A percentile compares a stretch with the other conserved stretches of the same genome.
Conservation (phyloP, 2,113 vertebrate species). For the Daphoenositta chrysoptera region DNA sequence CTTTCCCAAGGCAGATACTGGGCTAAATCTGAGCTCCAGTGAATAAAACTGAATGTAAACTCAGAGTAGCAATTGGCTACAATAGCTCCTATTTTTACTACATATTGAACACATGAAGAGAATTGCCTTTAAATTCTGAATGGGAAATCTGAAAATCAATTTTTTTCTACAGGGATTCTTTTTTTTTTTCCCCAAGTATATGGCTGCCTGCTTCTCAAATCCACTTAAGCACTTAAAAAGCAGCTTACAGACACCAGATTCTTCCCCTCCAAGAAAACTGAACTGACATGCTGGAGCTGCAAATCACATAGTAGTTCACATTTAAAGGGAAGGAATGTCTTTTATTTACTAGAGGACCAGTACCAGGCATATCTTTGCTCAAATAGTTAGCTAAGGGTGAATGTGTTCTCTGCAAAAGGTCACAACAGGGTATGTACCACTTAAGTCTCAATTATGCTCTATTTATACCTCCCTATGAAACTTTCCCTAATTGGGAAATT, state of each 20-base stretch:
- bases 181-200: background rate
- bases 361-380: conserved; percentile 7
- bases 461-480: conserved; percentile 16
- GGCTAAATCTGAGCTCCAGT: background rate
- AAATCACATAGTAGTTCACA: background rate
- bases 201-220: background rate
- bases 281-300: background rate
- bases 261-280: conserved; percentile 7
- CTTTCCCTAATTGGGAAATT: background rate
- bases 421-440: background rate
- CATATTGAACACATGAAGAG: background rate
- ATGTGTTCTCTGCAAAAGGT: conserved; percentile 5
- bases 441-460: conserved; percentile 1
- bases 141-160: background rate
- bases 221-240: conserved; percentile 35
- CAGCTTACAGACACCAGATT: conserved; percentile 31
- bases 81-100: background rate
- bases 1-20: background rate
- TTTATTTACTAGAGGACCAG: conserved; percentile 4
- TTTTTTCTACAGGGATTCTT: background rate
- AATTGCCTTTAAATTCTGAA: conserved; percentile 30
- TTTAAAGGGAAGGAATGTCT: conserved; percentile 12
- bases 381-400: background rate
- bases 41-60: conserved; percentile 19
- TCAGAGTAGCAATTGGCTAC: background rate